Base-by-base conservation (phyloP, 1,140 invertebrate species). In the Rhyacophila brunnea region DNA sequence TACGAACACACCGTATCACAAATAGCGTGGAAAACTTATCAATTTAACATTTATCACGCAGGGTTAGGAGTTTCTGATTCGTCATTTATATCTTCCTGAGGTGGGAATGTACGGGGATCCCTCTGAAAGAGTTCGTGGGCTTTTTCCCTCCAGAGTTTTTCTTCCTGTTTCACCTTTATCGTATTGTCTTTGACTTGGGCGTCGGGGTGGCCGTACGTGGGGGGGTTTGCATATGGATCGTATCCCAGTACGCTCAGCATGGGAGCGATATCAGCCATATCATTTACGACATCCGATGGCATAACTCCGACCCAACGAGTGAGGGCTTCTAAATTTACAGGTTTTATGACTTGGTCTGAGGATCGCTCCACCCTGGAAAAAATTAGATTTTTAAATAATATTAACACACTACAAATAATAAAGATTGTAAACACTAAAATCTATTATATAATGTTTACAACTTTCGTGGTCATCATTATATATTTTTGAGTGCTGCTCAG, bases 271-370 rank as follows among this genome's bases (percentile, higher is more conserved):
- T 88, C 85, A 1, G 89, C 86, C 92, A 96, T 95, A 71, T 96
- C 91, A 60, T 82, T 81, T 28, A 95, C 84, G 18, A 97, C 94
- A 75, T 98, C 94, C 17, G 86, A 82, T 17, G 95, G 95, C 70
- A 98, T 89, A 64, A 90, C 82, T 34, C 92, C 94, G 34, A 97
- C 95, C 97, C 97, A 99, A 79, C 97, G 98, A 61, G 88, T 88
- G 44, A 99, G 78, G 6, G 96, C 96, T 77, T 99, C 95, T 57
- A 95, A 77, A 81, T 99, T 99, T 10, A 99, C 90, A 5, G 97
- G 95, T 73, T 98, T 98, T 71, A 98, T 94, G 48, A 99, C 96
- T 83, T 99, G 96, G 81, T 99, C 96, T 59, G 95, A 96, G 11
- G 96, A 98, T 53, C 95, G 85, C 78, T 99, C 96, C 66, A 96